Evolutionary conservation across 2,797 vertebrate genomes (phyloP).

Genomic region (Notoglanidium macrostoma): DNA sequence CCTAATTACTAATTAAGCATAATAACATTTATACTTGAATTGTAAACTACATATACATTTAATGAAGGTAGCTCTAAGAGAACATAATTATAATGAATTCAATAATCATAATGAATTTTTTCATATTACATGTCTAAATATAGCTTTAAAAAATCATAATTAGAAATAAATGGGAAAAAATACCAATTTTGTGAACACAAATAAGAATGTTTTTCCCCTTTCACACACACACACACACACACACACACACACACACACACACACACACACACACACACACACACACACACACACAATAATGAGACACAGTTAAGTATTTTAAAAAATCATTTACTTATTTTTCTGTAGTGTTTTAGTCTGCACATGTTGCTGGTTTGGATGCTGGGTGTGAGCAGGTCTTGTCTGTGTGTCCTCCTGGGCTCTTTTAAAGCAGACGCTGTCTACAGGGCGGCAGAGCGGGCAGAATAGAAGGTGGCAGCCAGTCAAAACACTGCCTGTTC

Average conservation of each 20-base stretch:
- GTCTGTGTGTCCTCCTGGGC: constrained; percentile 37
- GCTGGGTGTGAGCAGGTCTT: constrained; percentile 10
- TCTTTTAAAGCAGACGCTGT: constrained; percentile 60
- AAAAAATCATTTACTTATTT: background rate
- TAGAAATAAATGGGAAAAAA: background rate
- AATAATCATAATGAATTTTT: background rate
- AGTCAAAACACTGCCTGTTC: constrained; percentile 81
- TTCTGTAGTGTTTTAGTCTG: background rate
- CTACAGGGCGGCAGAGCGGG: constrained; percentile 65
- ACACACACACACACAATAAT: background rate
- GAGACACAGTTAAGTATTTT: background rate
- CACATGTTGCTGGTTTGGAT: background rate
- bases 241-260: background rate
- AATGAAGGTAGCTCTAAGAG: background rate
- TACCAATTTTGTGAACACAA: background rate
- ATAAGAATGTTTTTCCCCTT: background rate
- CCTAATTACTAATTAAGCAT: constrained; percentile 8
- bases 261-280: background rate
- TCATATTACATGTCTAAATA: background rate
- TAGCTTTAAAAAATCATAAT: background rate
- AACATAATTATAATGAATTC: background rate
- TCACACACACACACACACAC: background rate
- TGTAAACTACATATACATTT: background rate
- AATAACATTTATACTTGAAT: constrained; percentile 9
- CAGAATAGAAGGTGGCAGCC: constrained; percentile 79